Conservation (phyloP, 2,888 invertebrate species). For the Conomelus anceps region DNA sequence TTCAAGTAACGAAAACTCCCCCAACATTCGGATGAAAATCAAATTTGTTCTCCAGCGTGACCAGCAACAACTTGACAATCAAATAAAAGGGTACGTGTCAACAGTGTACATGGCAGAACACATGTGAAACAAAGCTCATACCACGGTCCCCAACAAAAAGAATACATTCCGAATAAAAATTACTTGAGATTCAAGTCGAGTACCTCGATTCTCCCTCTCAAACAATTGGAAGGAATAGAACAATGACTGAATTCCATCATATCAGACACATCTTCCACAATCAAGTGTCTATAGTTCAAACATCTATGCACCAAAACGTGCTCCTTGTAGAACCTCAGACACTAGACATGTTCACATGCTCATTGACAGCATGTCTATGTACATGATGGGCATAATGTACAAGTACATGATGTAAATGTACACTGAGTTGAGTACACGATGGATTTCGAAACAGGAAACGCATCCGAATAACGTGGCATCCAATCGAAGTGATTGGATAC, state of each 20-base stretch:
- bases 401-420: neutral
- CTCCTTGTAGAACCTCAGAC: neutral
- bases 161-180: neutral
- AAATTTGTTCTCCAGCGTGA: neutral
- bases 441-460: neutral
- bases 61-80: neutral
- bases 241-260: neutral
- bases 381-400: neutral
- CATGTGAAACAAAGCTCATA: neutral
- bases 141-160: neutral
- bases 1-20: neutral
- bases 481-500: neutral
- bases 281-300: neutral
- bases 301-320: neutral
- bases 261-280: neutral
- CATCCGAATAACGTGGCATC: neutral
- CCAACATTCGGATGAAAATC: neutral
- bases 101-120: neutral
- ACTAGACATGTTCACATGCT: neutral
- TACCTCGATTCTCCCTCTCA: neutral
- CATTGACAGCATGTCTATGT: neutral
- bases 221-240: neutral
- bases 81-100: neutral
- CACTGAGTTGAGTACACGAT: neutral
- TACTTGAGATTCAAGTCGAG: neutral